phyloP scores from a whole-genome alignment of 2,797 vertebrate genomes.

The Spinibarbus caldwelli region DNA sequence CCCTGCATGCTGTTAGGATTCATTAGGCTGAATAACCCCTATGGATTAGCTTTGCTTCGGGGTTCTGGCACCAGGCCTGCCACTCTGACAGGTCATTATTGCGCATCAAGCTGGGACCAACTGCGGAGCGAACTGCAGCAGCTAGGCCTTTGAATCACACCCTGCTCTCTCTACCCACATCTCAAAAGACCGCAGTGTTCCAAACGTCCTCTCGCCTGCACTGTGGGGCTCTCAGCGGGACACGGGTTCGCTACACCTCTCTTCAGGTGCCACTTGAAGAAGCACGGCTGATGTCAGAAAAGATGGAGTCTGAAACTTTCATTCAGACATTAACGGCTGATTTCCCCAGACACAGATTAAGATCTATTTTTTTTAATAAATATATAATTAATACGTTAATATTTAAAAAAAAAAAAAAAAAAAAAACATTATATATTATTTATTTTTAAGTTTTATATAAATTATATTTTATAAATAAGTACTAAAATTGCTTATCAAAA shows the following conservation, averaged over 20 bases:
- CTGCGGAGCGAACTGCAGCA: slow-evolving; percentile 62
- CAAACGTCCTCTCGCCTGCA: slow-evolving; percentile 28
- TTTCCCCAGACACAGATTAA: slow-evolving; percentile 10
- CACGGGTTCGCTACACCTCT: neutral
- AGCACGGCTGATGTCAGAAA: neutral
- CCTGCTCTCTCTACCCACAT: slow-evolving; percentile 40
- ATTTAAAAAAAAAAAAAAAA: too few relatives aligned
- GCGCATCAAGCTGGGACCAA: slow-evolving; percentile 77
- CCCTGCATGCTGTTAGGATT: slow-evolving; percentile 78
- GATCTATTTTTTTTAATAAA: too few relatives aligned
- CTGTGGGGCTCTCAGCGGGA: neutral
- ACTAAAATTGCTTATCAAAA: too few relatives aligned
- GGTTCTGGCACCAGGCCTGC: slow-evolving; percentile 70
- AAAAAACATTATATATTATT: too few relatives aligned
- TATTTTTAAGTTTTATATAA: too few relatives aligned
- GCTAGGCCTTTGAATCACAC: slow-evolving; percentile 35
- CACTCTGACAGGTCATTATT: slow-evolving; percentile 89
- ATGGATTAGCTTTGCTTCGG: slow-evolving; percentile 82
- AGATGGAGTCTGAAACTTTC: neutral
- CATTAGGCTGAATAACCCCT: slow-evolving; percentile 80
- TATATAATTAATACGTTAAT: too few relatives aligned
- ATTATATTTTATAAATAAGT: too few relatives aligned
- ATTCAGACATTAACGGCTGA: neutral
- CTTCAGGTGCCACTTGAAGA: slow-evolving; percentile 13
- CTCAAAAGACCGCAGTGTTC: slow-evolving; percentile 1